Evolutionary conservation across 1,140 invertebrate genomes (phyloP).

Genomic region (Lordiphosa clarofinis): DNA sequence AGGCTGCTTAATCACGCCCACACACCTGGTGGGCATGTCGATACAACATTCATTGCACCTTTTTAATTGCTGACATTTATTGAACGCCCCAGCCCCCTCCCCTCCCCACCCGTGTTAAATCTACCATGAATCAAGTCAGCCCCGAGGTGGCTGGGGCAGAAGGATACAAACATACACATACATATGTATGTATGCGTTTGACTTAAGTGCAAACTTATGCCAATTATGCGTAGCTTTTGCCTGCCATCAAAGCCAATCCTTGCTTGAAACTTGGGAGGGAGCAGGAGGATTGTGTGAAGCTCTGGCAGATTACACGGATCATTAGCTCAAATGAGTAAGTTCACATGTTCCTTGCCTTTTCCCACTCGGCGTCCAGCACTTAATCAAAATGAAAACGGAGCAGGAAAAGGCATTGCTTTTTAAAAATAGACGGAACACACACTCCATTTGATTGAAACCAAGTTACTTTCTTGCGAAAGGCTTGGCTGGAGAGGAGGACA

Average conservation of each 20-base stretch:
- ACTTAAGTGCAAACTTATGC: conserved; percentile 77
- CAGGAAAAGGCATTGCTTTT: conserved; percentile 1
- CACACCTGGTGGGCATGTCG: conserved; percentile 23
- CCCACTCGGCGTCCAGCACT: conserved; percentile 57
- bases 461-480: conserved; percentile 40
- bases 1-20: conserved; percentile 14
- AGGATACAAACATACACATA: background rate
- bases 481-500: conserved; percentile 31
- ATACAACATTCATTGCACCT: conserved; percentile 60
- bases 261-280: conserved; percentile 3
- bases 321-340: conserved; percentile 75
- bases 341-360: conserved; percentile 48
- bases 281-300: conserved; percentile 15
- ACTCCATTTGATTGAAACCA: conserved; percentile 61
- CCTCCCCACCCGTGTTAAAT: conserved; percentile 51
- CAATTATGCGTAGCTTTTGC: conserved; percentile 66
- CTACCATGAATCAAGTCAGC: conserved; percentile 46
- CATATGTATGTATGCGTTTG: conserved; percentile 36
- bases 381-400: conserved; percentile 67
- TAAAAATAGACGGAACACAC: conserved; percentile 5
- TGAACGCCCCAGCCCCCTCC: conserved; percentile 29
- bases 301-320: conserved; percentile 70
- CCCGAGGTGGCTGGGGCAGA: no score
- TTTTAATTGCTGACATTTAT: conserved; percentile 78
- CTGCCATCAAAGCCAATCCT: conserved; percentile 23